These are phyloP conservation scores for Ptilodon capucinus DNA, from an alignment of 2,888 invertebrate species.

Conservation along the genomic window DNA sequence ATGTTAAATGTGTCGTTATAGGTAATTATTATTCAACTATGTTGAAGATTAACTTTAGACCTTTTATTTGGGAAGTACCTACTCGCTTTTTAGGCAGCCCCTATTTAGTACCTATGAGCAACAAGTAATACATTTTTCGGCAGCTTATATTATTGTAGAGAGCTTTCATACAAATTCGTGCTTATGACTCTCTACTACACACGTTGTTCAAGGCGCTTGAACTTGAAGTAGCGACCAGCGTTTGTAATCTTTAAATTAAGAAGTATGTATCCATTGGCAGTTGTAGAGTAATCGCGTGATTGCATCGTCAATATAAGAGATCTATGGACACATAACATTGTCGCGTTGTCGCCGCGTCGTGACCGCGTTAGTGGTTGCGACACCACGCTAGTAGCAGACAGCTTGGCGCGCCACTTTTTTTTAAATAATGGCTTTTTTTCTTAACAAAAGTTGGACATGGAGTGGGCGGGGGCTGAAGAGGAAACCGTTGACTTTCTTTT, in stretches of 20 bases:
- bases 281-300: constrained; percentile 15
- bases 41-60: no score
- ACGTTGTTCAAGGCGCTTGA: no score
- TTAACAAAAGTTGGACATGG: constrained; percentile 63
- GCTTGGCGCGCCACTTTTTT: constrained; percentile 80
- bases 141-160: no score
- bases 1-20: neutral
- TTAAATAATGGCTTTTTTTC: constrained; percentile 57
- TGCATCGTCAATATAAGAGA: constrained; percentile 18
- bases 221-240: no score
- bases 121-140: no score
- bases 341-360: constrained; percentile 41
- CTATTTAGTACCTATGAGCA: no score
- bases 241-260: constrained; percentile 4
- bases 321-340: constrained; percentile 40
- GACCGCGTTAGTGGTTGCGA: constrained; percentile 49
- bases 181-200: no score
- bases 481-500: constrained; percentile 74
- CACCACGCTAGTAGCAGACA: constrained; percentile 64
- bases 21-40: no score
- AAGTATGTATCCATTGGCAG: constrained; percentile 45
- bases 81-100: no score
- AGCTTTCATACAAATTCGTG: no score
- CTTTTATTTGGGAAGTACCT: no score
- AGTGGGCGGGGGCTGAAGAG: constrained; percentile 52